Evolutionary conservation across 2,888 invertebrate species (phyloP).

Genomic region (Hydrotaea diabolus): DNA sequence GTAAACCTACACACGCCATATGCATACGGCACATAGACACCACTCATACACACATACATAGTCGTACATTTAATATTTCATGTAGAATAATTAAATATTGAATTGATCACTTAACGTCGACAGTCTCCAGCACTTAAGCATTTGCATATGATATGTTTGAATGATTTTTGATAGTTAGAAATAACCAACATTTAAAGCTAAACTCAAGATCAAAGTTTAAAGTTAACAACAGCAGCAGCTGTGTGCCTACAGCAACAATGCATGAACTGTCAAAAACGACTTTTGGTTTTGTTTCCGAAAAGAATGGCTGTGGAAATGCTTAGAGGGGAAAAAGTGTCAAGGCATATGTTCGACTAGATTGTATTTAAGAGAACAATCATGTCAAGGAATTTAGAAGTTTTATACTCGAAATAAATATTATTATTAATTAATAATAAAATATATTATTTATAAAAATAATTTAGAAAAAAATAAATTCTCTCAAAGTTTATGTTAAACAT

Average conservation of each 20-base stretch:
- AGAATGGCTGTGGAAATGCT: too few relatives aligned
- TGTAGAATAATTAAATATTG: background rate
- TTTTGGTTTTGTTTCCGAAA: too few relatives aligned
- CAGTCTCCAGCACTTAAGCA: too few relatives aligned
- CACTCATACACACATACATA: background rate
- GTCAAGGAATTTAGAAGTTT: background rate
- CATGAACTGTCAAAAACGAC: too few relatives aligned
- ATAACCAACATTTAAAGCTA: background rate
- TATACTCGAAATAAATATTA: too few relatives aligned
- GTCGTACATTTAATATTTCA: background rate
- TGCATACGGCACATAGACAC: background rate
- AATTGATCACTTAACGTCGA: constrained; percentile 9
- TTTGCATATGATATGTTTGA: background rate
- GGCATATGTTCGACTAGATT: background rate
- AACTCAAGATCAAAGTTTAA: constrained; percentile 27
- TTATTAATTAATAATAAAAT: too few relatives aligned
- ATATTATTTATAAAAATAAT: too few relatives aligned
- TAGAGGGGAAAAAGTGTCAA: too few relatives aligned
- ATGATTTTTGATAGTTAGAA: background rate
- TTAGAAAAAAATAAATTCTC: too few relatives aligned
- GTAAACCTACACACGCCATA: background rate
- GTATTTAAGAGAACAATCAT: background rate
- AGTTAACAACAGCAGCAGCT: background rate
- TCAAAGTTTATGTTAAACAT: too few relatives aligned
- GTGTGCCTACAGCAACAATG: too few relatives aligned